A percentile compares a stretch with the other conserved stretches of the same genome.
phyloP scores from a whole-genome alignment of 2,888 invertebrate genomes.

The Caenorhabditis afra region DNA sequence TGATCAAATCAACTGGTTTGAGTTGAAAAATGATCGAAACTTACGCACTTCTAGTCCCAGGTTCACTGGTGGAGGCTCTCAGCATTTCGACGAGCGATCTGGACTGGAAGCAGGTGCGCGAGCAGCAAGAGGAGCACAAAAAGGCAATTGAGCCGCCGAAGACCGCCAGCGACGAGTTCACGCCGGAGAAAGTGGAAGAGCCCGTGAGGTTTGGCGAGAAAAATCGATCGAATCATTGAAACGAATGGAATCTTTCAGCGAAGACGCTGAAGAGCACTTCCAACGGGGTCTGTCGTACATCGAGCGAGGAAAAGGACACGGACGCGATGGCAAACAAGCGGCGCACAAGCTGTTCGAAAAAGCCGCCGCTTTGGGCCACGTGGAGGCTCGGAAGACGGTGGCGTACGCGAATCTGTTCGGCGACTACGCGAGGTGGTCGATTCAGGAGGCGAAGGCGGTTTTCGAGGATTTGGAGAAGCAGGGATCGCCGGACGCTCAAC shows the following conservation, averaged over 20 bases:
- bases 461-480: conserved; percentile 84
- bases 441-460: conserved; percentile 87
- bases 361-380: conserved; percentile 89
- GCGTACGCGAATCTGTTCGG: conserved; percentile 91
- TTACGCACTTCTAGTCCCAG: too few species aligned
- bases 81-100: conserved; percentile 39
- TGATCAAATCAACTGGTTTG: conserved; percentile 36
- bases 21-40: not conserved
- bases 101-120: conserved; percentile 42
- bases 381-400: conserved; percentile 87
- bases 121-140: conserved; percentile 36
- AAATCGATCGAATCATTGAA: not conserved
- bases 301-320: conserved; percentile 65
- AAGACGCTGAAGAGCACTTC: conserved; percentile 37
- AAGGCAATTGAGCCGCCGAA: conserved; percentile 3
- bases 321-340: conserved; percentile 71
- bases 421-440: conserved; percentile 87
- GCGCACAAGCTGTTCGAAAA: conserved; percentile 88
- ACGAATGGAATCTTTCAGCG: not conserved
- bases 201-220: conserved; percentile 26
- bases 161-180: conserved; percentile 27
- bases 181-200: conserved; percentile 20
- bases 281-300: conserved; percentile 53
- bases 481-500: conserved; percentile 92
- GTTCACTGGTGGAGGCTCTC: conserved; percentile 31